phyloP scores from a whole-genome alignment of 1,140 invertebrate genomes.

The Papilio dardanus region DNA sequence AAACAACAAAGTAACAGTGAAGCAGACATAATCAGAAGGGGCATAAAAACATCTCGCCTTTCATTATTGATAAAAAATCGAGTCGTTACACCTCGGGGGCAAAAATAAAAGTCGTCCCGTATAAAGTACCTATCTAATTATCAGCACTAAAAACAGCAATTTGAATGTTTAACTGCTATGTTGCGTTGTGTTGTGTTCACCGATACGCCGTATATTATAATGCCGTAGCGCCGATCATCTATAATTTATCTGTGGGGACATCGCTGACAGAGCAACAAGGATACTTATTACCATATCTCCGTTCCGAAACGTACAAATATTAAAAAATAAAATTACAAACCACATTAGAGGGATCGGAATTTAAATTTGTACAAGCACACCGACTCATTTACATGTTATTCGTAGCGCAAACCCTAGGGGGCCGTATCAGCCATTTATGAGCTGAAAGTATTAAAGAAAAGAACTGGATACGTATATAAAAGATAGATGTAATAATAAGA shows the following conservation, averaged over 20 bases:
- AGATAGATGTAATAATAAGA: constrained; percentile 76
- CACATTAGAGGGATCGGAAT: constrained; percentile 50
- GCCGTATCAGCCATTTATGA: constrained; percentile 80
- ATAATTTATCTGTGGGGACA: constrained; percentile 37
- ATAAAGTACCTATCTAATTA: constrained; percentile 47
- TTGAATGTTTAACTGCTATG: constrained; percentile 50
- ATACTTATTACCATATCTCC: neutral
- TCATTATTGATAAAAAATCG: constrained; percentile 36
- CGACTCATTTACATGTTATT: constrained; percentile 81
- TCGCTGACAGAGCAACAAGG: constrained; percentile 10
- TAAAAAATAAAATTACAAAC: constrained; percentile 43
- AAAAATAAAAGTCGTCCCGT: constrained; percentile 42
- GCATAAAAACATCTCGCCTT: constrained; percentile 35
- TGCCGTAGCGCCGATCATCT: constrained; percentile 27
- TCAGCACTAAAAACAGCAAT: constrained; percentile 53
- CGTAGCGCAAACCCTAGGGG: constrained; percentile 74
- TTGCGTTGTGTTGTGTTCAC: constrained; percentile 45
- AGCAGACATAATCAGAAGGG: constrained; percentile 27
- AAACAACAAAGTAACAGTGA: constrained; percentile 34
- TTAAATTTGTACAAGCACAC: constrained; percentile 61
- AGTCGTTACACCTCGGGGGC: constrained; percentile 24
- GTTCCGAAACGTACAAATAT: constrained; percentile 34
- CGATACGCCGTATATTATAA: constrained; percentile 40
- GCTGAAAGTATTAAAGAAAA: constrained; percentile 80
- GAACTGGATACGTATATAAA: constrained; percentile 78